Conservation (phyloP, 2,797 vertebrate genomes). For the Macrochelys suwanniensis region DNA sequence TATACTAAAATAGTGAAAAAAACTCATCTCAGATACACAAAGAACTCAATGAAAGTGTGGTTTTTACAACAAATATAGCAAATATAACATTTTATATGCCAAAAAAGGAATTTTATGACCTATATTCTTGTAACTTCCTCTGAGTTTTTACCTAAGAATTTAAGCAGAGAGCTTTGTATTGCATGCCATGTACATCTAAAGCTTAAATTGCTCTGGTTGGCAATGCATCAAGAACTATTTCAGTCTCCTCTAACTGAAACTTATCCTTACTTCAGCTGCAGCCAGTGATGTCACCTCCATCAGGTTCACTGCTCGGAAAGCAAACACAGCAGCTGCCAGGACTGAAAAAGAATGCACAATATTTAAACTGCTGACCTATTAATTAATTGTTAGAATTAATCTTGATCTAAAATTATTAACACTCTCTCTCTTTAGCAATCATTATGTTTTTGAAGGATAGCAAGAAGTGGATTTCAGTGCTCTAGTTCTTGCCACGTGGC, state of each 20-base stretch:
- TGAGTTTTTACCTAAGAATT: conserved; percentile 66
- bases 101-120: conserved; percentile 5
- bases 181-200: conserved; percentile 80
- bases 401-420: neutral
- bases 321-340: conserved; percentile 96
- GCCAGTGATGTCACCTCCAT: conserved; percentile 99
- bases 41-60: neutral
- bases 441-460: conserved; percentile 33
- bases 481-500: neutral
- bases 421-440: neutral
- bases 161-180: conserved; percentile 74
- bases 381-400: conserved; percentile 34
- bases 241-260: conserved; percentile 81
- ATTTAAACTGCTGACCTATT: conserved; percentile 67
- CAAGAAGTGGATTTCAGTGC: neutral
- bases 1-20: neutral
- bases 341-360: conserved; percentile 87
- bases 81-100: neutral
- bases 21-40: neutral
- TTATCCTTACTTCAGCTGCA: conserved; percentile 92
- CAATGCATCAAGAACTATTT: conserved; percentile 89
- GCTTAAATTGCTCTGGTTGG: conserved; percentile 85
- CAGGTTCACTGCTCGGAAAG: conserved; percentile 98
- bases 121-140: conserved; percentile 45
- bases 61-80: neutral